Conservation (phyloP, 2,113 vertebrate genomes). For the Triplophysa siluroides region DNA sequence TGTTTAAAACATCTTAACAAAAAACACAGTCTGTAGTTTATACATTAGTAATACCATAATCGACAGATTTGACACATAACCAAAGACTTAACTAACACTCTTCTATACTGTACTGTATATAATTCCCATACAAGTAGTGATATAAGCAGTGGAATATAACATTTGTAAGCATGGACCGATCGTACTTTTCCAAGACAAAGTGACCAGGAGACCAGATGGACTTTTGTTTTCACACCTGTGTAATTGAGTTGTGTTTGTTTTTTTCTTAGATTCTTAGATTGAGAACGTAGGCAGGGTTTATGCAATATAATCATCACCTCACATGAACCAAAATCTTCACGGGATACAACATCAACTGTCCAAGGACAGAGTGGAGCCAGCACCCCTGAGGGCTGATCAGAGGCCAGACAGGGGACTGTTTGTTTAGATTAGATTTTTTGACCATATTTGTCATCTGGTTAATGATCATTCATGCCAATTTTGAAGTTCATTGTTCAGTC, state of each 20-base stretch:
- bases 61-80: no score
- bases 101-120: no score
- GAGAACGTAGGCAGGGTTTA: slow-evolving; percentile 18
- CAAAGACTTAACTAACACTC: no score
- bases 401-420: slow-evolving; percentile 21
- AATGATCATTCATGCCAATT: background rate
- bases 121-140: no score
- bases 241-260: slow-evolving; percentile 1
- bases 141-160: background rate
- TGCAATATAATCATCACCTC: slow-evolving; percentile 36
- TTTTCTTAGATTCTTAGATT: slow-evolving; percentile 11
- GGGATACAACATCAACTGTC: background rate
- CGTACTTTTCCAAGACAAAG: background rate
- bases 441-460: slow-evolving; percentile 9
- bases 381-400: slow-evolving; percentile 3
- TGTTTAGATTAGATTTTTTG: slow-evolving; percentile 31
- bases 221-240: slow-evolving; percentile 53
- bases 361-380: background rate
- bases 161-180: background rate
- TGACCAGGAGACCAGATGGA: background rate
- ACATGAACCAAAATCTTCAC: slow-evolving; percentile 25
- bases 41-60: no score
- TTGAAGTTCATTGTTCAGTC: background rate
- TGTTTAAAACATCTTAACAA: no score
- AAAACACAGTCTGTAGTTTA: no score